A percentile compares a stretch with the other conserved stretches of the same genome.
phyloP scores from a whole-genome alignment of 2,113 vertebrate genomes.

The Strix uralensis region DNA sequence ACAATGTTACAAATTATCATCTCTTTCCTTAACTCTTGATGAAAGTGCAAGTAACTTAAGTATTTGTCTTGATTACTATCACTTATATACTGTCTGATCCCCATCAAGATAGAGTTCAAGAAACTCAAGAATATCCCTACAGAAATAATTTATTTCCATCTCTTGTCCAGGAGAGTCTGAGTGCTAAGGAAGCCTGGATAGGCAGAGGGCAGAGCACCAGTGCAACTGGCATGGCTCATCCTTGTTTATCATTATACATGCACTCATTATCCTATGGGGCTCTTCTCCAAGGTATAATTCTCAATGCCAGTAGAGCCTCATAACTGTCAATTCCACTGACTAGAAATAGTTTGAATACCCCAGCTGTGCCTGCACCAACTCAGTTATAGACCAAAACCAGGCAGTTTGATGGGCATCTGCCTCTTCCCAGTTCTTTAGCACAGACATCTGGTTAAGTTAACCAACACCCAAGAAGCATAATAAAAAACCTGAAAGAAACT shows the following conservation, averaged over 20 bases:
- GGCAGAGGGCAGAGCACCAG: not conserved
- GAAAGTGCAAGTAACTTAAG: not conserved
- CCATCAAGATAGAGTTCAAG: not conserved
- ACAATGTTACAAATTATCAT: not conserved
- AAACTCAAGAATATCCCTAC: not conserved
- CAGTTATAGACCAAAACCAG: not conserved
- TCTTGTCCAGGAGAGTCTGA: not conserved
- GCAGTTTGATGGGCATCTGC: not conserved
- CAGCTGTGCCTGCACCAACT: not conserved
- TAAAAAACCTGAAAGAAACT: not conserved
- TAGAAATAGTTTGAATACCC: not conserved
- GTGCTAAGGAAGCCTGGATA: not conserved
- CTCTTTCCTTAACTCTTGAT: not conserved
- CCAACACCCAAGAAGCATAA: not conserved
- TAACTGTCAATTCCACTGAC: not conserved
- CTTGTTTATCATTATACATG: not conserved
- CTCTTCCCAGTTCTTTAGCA: not conserved
- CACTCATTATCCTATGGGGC: not conserved
- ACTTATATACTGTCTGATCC: not conserved
- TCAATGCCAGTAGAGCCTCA: too few relatives aligned
- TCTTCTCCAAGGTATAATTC: not conserved
- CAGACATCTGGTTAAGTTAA: not conserved
- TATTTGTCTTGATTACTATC: not conserved
- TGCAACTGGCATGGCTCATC: fast-evolving
- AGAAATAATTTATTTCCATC: not conserved